Conservation (phyloP, 2,113 vertebrate genomes). For the Lycaon pictus region DNA sequence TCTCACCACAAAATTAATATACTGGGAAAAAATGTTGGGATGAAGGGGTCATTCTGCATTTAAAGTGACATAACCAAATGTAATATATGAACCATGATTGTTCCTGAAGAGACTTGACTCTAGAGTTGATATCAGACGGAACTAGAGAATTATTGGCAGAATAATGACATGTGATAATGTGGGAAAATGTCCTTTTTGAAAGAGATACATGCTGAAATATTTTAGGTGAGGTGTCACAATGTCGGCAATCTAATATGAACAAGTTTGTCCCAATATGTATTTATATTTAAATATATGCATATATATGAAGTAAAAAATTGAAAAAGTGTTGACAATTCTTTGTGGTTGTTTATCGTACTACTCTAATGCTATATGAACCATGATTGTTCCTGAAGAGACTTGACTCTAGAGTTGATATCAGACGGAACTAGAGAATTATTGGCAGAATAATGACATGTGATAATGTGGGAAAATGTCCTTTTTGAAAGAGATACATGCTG, state of each 20-base stretch:
- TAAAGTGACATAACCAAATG: constrained; percentile 11
- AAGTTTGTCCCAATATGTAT: neutral
- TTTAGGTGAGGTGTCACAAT: constrained; percentile 34
- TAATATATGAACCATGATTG: neutral
- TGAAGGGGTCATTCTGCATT: neutral
- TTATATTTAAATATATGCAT: neutral
- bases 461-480: neutral
- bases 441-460: neutral
- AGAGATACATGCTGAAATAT: constrained; percentile 26
- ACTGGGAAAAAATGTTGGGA: neutral
- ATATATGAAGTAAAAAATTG: neutral
- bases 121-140: neutral
- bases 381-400: neutral
- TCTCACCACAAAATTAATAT: neutral
- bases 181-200: constrained; percentile 22
- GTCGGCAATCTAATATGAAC: constrained; percentile 30
- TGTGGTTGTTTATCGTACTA: neutral
- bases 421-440: constrained; percentile 36
- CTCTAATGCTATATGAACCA: neutral
- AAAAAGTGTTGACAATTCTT: constrained; percentile 27
- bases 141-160: constrained; percentile 34
- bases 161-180: neutral
- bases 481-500: neutral
- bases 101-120: constrained; percentile 40
- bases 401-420: neutral